phyloP scores from a whole-genome alignment of 2,113 vertebrate species.

The Gadus chalcogrammus region DNA sequence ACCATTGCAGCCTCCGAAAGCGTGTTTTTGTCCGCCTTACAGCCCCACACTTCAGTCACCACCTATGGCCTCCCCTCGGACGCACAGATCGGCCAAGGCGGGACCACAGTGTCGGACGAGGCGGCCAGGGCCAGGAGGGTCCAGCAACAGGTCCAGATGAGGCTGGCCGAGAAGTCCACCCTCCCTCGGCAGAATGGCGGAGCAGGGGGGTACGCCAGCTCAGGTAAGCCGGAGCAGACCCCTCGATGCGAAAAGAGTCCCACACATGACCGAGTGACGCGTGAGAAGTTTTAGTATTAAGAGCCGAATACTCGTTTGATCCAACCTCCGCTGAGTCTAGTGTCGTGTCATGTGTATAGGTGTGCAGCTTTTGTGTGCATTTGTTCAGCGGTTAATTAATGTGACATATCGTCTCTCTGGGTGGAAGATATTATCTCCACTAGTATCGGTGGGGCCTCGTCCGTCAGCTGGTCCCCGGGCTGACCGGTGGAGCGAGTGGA shows the following conservation, averaged over 20 bases:
- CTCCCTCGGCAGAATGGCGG: slow-evolving; percentile 65
- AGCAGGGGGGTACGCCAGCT: slow-evolving; percentile 47
- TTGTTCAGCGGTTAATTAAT: background rate
- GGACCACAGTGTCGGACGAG: slow-evolving; percentile 39
- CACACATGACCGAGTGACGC: background rate
- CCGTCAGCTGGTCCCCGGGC: background rate
- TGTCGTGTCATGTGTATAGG: too few species aligned
- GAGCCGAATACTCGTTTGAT: too few species aligned
- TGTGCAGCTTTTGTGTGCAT: too few species aligned
- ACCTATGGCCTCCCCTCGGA: slow-evolving; percentile 71
- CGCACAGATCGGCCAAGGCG: slow-evolving; percentile 45
- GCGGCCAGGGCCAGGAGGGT: slow-evolving; percentile 51
- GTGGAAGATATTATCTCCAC: background rate
- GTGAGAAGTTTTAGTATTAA: too few species aligned
- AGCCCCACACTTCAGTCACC: slow-evolving; percentile 68
- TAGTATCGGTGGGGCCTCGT: background rate
- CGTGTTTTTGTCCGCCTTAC: slow-evolving; percentile 65
- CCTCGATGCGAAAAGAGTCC: too few species aligned
- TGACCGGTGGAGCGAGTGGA: background rate
- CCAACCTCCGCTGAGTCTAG: too few species aligned
- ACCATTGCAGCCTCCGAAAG: slow-evolving; percentile 40
- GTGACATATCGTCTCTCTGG: background rate
- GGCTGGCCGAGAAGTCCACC: slow-evolving; percentile 67
- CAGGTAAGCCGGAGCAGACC: slow-evolving; percentile 54
- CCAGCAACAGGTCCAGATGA: slow-evolving; percentile 71